Base-by-base conservation (phyloP, 2,797 vertebrate genomes). In the Melanotaenia parkinsoni region DNA sequence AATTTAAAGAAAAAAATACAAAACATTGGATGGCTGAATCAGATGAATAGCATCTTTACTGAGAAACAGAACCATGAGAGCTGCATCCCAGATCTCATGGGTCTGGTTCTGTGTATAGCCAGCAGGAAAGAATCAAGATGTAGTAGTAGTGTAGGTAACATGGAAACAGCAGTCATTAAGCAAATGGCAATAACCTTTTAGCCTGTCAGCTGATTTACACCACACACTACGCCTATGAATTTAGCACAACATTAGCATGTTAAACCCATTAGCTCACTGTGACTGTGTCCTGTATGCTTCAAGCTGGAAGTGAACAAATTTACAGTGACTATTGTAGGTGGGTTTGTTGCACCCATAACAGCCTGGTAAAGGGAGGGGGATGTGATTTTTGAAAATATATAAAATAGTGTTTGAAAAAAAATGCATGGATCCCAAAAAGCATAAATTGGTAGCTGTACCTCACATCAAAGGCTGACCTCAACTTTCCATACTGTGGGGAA, bases 221-320 rank as follows among this genome's bases (percentile, higher is more conserved):
- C 71, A 70, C 77, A 80, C 72, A 74, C 16, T 50, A 43, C 12
- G 24, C 70, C 60, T 74, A 68, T 70, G 56, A 82, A 77, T 60
- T 24, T 45, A 72, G 60, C 70, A 69, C 67, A 66, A 63, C 73
- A 86, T 90, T 89, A 88, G 68, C 83, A 89, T 89, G 84, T 82
- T 84, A 78, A 88, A 85, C 61, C 70, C 77, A 88, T 89, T 90
- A 84, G 45, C 62, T 45, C 20, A 66, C 67, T 79, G 68, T 62
- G 66, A 74, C 73, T 74, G 80, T 78, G 76, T 30, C 71, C 56
- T 64, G 57, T n/a, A 57, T 38, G 24, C 50, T 67, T 28, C 5
- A 65, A 54, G 61, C 63, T 73, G 72, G 72, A 85, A 88, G 84
- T 63, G 58, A 83, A 63, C 61, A 81, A 69, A 77, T 38, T 32